Evolutionary conservation across 2,113 vertebrate species (phyloP).

Genomic region (Pogonocichla stellata): DNA sequence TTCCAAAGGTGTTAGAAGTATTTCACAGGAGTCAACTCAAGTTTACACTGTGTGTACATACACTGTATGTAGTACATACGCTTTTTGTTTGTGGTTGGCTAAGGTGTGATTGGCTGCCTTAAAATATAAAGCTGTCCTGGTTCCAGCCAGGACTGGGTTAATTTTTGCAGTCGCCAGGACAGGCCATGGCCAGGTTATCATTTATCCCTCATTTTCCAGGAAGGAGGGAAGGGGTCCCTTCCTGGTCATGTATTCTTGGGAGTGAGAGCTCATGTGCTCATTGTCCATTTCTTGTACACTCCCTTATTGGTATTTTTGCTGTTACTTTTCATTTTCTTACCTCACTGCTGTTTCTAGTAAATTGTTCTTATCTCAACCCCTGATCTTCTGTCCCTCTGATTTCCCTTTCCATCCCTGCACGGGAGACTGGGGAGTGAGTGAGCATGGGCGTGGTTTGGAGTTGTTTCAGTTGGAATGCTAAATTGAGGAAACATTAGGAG

Average conservation of each 20-base stretch:
- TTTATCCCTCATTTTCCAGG: background rate
- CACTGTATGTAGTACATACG: too few relatives aligned
- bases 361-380: background rate
- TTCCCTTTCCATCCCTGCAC: background rate
- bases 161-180: background rate
- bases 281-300: background rate
- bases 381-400: background rate
- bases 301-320: background rate
- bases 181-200: background rate
- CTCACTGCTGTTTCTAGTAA: background rate
- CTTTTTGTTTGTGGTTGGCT: background rate
- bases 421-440: background rate
- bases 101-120: background rate
- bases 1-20: background rate
- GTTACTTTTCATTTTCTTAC: background rate
- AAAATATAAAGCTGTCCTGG: background rate
- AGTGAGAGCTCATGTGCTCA: background rate
- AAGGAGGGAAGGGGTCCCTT: background rate
- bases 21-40: background rate
- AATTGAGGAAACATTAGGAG: background rate
- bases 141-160: background rate
- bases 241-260: background rate
- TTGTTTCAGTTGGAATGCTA: background rate
- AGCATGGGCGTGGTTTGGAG: background rate
- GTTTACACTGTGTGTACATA: background rate